phyloP scores from a whole-genome alignment of 2,888 invertebrate genomes.

The Tubulanus polymorphus region DNA sequence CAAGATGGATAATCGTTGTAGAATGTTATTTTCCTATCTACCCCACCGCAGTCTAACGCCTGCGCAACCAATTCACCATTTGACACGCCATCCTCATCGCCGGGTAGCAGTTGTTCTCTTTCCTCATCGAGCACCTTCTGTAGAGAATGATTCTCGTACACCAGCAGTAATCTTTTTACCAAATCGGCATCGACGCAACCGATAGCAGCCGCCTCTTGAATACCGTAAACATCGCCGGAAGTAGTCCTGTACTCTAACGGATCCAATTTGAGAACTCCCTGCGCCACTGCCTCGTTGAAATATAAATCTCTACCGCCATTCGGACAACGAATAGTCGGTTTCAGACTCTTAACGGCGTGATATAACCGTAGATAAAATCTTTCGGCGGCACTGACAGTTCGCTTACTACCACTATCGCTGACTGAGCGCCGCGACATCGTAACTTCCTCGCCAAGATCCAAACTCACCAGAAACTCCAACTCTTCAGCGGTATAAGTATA shows the following conservation, averaged over 20 bases:
- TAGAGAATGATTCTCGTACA: constrained; percentile 13
- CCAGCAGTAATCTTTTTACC: constrained; percentile 13
- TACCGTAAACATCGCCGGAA: background rate
- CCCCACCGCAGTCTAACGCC: constrained; percentile 15
- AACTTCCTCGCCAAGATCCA: too few species aligned
- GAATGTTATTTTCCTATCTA: constrained; percentile 23
- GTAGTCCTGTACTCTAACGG: background rate
- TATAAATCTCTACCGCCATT: background rate
- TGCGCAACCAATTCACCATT: constrained; percentile 40
- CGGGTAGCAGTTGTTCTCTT: constrained; percentile 47
- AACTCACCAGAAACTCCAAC: too few species aligned
- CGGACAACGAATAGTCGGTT: background rate
- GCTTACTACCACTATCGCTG: too few species aligned
- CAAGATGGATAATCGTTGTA: constrained; percentile 38
- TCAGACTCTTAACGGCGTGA: background rate
- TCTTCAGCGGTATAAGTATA: too few species aligned
- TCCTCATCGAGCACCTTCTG: constrained; percentile 25
- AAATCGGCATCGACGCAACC: constrained; percentile 15
- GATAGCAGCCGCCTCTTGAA: constrained; percentile 13
- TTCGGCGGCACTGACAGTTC: background rate
- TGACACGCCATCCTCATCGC: constrained; percentile 45
- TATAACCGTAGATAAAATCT: background rate
- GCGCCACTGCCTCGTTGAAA: background rate
- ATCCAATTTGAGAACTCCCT: background rate
- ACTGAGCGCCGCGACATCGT: too few species aligned